phyloP scores from a whole-genome alignment of 2,113 vertebrate genomes.

The Pithys albifrons region DNA sequence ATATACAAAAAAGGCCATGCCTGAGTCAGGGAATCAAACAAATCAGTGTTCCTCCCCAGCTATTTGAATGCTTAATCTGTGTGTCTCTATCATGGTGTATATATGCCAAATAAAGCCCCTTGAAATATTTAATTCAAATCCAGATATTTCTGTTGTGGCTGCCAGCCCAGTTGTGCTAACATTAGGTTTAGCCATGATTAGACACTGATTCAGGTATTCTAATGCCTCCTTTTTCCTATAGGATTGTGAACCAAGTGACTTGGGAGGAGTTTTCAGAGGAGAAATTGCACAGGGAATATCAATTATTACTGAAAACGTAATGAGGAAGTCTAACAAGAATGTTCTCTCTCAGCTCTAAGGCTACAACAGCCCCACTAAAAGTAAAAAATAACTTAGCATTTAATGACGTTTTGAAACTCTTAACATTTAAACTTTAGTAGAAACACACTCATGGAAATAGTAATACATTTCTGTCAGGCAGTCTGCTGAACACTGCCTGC shows the following conservation, averaged over 20 bases:
- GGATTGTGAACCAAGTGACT: conserved; percentile 34
- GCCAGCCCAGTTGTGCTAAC: background rate
- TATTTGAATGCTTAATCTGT: background rate
- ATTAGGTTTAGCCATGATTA: conserved; percentile 23
- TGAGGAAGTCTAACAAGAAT: conserved; percentile 26
- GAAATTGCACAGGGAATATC: conserved; percentile 8
- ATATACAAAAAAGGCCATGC: background rate
- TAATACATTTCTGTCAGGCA: conserved; percentile 19
- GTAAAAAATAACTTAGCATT: conserved; percentile 11
- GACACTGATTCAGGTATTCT: background rate
- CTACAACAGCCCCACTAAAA: conserved; percentile 38
- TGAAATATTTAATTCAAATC: background rate
- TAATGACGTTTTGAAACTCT: background rate
- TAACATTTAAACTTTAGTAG: conserved; percentile 40
- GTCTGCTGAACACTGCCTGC: background rate
- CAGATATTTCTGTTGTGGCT: conserved; percentile 1
- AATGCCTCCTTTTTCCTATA: conserved; percentile 8
- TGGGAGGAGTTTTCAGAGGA: conserved; percentile 30
- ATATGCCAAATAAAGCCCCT: background rate
- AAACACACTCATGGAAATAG: background rate
- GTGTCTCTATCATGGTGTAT: background rate
- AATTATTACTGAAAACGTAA: conserved; percentile 27
- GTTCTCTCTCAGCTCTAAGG: background rate
- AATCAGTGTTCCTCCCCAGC: background rate
- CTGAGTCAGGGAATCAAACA: background rate